Conservation (phyloP, 2,888 invertebrate species). For the Metopia argyrocephala region DNA sequence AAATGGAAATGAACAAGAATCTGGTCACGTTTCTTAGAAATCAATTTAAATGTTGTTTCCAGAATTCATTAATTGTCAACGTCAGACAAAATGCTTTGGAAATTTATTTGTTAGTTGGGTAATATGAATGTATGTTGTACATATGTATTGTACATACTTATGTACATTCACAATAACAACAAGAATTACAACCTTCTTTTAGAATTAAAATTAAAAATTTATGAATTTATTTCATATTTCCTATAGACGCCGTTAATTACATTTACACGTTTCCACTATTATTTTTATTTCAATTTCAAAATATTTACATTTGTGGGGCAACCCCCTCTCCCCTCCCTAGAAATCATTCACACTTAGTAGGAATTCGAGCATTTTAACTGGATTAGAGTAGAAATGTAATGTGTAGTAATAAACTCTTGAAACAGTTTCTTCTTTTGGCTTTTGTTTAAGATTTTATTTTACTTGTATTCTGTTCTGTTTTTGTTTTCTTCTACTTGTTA, state of each 20-base stretch:
- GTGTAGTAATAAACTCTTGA: not conserved
- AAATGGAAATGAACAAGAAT: not conserved
- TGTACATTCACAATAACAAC: too few species aligned
- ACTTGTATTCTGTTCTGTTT: not conserved
- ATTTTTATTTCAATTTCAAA: not conserved
- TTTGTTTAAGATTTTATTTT: not conserved
- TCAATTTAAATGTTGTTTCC: conserved; percentile 2
- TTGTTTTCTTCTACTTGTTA: not conserved
- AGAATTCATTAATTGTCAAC: conserved; percentile 8
- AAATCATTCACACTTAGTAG: conserved; percentile 17
- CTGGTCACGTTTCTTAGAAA: conserved; percentile 49
- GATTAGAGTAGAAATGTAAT: conserved; percentile 10
- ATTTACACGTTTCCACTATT: conserved; percentile 54
- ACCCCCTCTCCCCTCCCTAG: conserved; percentile 24
- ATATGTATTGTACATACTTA: too few species aligned
- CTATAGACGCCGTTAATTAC: conserved; percentile 56
- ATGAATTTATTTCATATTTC: conserved; percentile 48
- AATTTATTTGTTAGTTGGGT: conserved; percentile 5
- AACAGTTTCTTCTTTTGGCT: not conserved
- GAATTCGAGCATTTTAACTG: conserved; percentile 43
- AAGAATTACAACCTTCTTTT: not conserved
- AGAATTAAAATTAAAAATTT: conserved; percentile 18
- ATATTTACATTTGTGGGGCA: not conserved
- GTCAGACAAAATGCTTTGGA: not conserved
- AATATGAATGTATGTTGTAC: not conserved